These are phyloP conservation scores for Strigamia transsilvanica DNA, from an alignment of 2,888 invertebrate genomes.

Conservation along the genomic window DNA sequence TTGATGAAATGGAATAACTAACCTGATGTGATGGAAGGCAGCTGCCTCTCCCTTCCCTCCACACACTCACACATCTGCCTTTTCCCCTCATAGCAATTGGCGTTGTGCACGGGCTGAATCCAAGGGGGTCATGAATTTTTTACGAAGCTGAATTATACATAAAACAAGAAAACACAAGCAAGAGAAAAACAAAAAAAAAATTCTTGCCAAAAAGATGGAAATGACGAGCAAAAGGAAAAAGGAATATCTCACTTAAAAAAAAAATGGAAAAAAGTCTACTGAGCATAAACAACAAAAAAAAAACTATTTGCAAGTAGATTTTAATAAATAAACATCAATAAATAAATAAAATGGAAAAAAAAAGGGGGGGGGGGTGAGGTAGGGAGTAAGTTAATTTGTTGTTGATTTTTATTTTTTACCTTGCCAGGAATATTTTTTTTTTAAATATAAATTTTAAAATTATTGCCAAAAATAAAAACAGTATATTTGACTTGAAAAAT, in stretches of 20 bases:
- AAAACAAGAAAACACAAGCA: constrained; percentile 51
- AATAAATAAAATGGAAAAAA: too few relatives aligned
- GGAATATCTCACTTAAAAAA: constrained; percentile 15
- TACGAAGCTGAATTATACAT: constrained; percentile 53
- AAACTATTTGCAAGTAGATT: not conserved
- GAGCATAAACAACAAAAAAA: not conserved
- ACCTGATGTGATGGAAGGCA: constrained; percentile 50
- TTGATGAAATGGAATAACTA: constrained; percentile 52
- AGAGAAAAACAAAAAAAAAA: constrained; percentile 24
- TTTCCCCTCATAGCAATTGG: constrained; percentile 41
- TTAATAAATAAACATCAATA: too few relatives aligned
- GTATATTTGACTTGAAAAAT: not conserved
- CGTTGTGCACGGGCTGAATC: constrained; percentile 50
- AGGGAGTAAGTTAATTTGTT: too few relatives aligned
- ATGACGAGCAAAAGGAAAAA: constrained; percentile 22
- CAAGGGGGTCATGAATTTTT: constrained; percentile 52
- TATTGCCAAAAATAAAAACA: not conserved
- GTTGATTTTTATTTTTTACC: too few relatives aligned
- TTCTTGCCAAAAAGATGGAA: constrained; percentile 26
- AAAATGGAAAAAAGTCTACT: too few relatives aligned
- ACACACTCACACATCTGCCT: constrained; percentile 42
- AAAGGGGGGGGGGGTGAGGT: too few relatives aligned
- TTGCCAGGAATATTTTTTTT: too few relatives aligned
- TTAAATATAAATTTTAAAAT: not conserved
- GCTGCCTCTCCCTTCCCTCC: constrained; percentile 43